Evolutionary conservation across 92 coral and sea anemone species (phyloP), one percentile per base, ranked within the genome.

Genomic region (Zoanthus solanderi): DNA sequence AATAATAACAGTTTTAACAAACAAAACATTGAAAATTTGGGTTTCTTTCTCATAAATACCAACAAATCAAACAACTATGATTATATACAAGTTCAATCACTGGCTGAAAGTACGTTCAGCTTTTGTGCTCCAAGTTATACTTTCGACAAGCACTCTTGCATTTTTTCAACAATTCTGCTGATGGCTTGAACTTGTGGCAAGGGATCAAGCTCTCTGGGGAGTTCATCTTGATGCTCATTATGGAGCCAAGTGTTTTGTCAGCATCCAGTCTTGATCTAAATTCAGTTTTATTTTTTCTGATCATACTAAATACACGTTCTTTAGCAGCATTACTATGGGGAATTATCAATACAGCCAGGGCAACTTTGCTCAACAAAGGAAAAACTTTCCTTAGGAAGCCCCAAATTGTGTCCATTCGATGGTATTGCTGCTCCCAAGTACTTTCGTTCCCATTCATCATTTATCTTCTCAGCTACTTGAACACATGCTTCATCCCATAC

Each of bases 351-450:
- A 83, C 76, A 18, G 77, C 18, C 14, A 82, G 31, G 3, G 76
- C 87, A 63, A 82, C 56, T 12, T 50, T 50, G 56, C 56, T 50
- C 56, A 50, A 7, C 9, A 7, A 46, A 2, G 87, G 87, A n/a
- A 67, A 42, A 50, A 58, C 75, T 1, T 75, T 28, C 8, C 76
- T 84, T 9, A 84, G 47, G 47, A 44, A 54, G 18, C 84, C 84
- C 90, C 90, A 87, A 45, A 87, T 67, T 61, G 67, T 50, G 82
- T 87, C 90, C 90, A 87, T 87, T 60, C 90, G 67, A 18, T 87
- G 44, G 16, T 65, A 72, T 17, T 72, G 77, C 7, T 53, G 58
- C 58, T 53, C 58, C 15, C 58, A 53, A 42, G 28, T 28, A 67
- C 37, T 67, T 58, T 58, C 66, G 66, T 58, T 53, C 71, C 29